Conservation (phyloP, 1,140 invertebrate species). For the Lutraria rhynchaena region DNA sequence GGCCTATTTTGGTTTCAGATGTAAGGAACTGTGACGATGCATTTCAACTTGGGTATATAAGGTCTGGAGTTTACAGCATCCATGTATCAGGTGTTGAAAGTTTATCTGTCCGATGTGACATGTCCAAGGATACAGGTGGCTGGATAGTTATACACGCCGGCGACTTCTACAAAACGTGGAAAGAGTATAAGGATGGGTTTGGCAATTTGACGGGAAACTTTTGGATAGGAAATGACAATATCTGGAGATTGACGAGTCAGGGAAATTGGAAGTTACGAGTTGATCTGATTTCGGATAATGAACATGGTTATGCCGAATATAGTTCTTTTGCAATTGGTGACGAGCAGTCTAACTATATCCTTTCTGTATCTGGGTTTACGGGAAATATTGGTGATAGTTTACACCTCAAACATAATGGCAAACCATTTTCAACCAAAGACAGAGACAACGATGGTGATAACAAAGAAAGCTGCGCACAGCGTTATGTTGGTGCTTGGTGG, state of each 20-base stretch:
- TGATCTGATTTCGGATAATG: slow-evolving; percentile 6
- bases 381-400: slow-evolving; percentile 34
- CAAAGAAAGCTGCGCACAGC: slow-evolving; percentile 28
- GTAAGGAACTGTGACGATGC: slow-evolving; percentile 26
- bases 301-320: slow-evolving; percentile 16
- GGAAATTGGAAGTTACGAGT: slow-evolving; percentile 35
- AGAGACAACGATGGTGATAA: slow-evolving; percentile 9
- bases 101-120: slow-evolving; percentile 89
- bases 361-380: not conserved
- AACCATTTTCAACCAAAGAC: slow-evolving; percentile 33
- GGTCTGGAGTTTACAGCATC: not conserved
- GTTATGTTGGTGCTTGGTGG: slow-evolving; percentile 61
- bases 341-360: not conserved
- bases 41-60: not conserved
- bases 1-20: too few relatives aligned
- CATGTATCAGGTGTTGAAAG: slow-evolving; percentile 81
- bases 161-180: slow-evolving; percentile 83
- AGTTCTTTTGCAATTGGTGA: not conserved
- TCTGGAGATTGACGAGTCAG: slow-evolving; percentile 52
- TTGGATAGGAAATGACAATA: slow-evolving; percentile 62
- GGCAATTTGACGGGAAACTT: slow-evolving; percentile 52
- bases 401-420: not conserved
- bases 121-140: slow-evolving; percentile 91
- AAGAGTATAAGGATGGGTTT: slow-evolving; percentile 61
- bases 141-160: slow-evolving; percentile 90